Evolutionary conservation across 2,888 invertebrate genomes (phyloP).

Genomic region (Thysanoteuthis rhombus): DNA sequence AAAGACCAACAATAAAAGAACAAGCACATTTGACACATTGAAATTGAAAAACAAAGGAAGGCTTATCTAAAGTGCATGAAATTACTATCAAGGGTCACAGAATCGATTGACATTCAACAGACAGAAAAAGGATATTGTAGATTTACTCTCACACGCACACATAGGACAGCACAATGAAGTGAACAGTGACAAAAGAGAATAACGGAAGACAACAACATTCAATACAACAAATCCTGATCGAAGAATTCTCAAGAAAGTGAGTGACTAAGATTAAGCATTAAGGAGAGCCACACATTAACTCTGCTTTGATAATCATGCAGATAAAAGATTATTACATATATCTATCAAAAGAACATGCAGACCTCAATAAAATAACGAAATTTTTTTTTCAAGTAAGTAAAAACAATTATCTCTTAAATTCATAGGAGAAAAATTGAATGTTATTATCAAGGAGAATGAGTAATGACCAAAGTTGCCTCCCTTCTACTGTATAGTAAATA

Average conservation of each 20-base stretch:
- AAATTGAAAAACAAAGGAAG: background rate
- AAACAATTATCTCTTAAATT: too few relatives aligned
- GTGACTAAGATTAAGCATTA: too few relatives aligned
- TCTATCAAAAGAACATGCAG: background rate
- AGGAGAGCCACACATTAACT: background rate
- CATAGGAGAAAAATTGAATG: too few relatives aligned
- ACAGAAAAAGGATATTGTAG: background rate
- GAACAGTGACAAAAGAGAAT: background rate
- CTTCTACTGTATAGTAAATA: too few relatives aligned
- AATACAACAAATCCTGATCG: background rate
- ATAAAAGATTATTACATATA: too few relatives aligned
- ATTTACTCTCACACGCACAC: background rate
- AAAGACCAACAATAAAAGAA: background rate
- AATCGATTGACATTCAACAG: background rate
- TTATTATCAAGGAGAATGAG: too few relatives aligned
- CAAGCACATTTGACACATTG: too few relatives aligned
- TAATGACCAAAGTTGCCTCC: too few relatives aligned
- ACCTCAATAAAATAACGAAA: background rate
- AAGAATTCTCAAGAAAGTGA: too few relatives aligned
- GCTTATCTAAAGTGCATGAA: background rate
- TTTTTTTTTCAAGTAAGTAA: too few relatives aligned
- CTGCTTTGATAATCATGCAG: background rate
- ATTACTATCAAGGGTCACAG: background rate
- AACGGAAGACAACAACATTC: background rate
- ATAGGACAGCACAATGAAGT: background rate